Conservation (phyloP, 1,140 invertebrate species). For the Pogonognathellus flavescens region DNA sequence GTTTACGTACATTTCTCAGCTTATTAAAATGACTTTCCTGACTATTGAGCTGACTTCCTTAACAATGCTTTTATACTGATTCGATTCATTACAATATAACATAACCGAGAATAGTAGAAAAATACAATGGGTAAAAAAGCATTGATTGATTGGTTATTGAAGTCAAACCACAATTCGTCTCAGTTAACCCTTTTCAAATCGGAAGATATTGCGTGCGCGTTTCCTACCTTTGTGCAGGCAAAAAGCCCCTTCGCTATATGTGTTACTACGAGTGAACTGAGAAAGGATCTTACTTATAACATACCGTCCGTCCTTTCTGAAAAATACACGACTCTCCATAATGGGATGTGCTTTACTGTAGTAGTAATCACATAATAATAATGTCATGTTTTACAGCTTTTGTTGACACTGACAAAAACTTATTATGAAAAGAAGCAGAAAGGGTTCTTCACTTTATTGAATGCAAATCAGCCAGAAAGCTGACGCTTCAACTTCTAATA, state of each 20-base stretch:
- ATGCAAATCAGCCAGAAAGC: conserved; percentile 42
- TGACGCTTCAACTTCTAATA: conserved; percentile 32
- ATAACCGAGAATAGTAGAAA: too few relatives aligned
- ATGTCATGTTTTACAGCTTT: conserved; percentile 3
- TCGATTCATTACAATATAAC: too few relatives aligned
- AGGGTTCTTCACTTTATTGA: background rate
- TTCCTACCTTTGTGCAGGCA: background rate
- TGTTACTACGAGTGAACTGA: background rate
- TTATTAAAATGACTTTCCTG: too few relatives aligned
- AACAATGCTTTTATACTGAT: too few relatives aligned
- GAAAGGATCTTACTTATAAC: too few relatives aligned
- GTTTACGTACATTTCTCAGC: too few relatives aligned
- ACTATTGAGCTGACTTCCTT: too few relatives aligned
- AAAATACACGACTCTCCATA: too few relatives aligned
- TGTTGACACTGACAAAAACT: conserved; percentile 14
- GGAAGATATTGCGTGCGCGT: background rate
- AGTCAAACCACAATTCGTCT: conserved; percentile 27
- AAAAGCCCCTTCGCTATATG: background rate
- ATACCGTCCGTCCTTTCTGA: too few relatives aligned
- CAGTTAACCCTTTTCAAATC: conserved; percentile 30
- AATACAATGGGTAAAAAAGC: too few relatives aligned
- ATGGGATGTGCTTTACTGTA: too few relatives aligned
- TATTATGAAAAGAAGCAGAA: conserved; percentile 6
- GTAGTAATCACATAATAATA: background rate
- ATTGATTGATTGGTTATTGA: conserved; percentile 40